Conservation (phyloP, 1,140 invertebrate genomes). For the Scaptodrosophila lebanonensis region DNA sequence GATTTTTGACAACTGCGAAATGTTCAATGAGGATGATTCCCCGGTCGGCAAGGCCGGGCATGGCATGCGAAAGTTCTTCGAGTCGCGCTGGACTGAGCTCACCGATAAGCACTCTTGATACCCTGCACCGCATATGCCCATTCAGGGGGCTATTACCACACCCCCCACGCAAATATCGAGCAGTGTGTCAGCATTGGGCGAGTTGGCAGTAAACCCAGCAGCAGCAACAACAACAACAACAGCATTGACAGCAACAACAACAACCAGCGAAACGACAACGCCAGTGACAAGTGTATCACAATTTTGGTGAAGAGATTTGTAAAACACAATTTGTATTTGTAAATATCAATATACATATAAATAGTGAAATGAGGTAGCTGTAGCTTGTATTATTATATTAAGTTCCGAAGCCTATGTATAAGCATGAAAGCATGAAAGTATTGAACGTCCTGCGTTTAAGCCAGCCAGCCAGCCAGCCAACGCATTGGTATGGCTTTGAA, state of each 20-base stretch:
- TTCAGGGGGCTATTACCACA: slow-evolving; percentile 4
- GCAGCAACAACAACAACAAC: neutral
- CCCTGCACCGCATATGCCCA: slow-evolving; percentile 15
- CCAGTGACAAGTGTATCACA: slow-evolving; percentile 53
- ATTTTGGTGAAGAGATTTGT: slow-evolving; percentile 59
- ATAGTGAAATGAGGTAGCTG: slow-evolving; percentile 19
- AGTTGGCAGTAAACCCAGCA: neutral
- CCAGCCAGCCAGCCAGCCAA: slow-evolving; percentile 1
- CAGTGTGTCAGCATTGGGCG: neutral
- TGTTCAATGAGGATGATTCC: slow-evolving; percentile 98
- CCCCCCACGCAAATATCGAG: slow-evolving; percentile 17
- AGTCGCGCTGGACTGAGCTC: slow-evolving; percentile 89
- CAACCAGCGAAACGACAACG: slow-evolving; percentile 2
- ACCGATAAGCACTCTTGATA: slow-evolving; percentile 77
- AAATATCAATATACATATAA: slow-evolving; percentile 27
- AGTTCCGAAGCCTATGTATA: no score
- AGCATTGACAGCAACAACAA: slow-evolving; percentile 11
- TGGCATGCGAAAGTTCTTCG: slow-evolving; percentile 93
- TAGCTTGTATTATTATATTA: slow-evolving; percentile 44
- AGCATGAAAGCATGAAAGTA: no score
- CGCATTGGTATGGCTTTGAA: neutral
- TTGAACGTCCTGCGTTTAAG: slow-evolving; percentile 45
- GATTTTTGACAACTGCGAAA: slow-evolving; percentile 97
- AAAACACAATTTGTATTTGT: slow-evolving; percentile 32
- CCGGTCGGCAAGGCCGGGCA: slow-evolving; percentile 96